phyloP scores from a whole-genome alignment of 2,113 vertebrate genomes.

The Eulemur macaco region DNA sequence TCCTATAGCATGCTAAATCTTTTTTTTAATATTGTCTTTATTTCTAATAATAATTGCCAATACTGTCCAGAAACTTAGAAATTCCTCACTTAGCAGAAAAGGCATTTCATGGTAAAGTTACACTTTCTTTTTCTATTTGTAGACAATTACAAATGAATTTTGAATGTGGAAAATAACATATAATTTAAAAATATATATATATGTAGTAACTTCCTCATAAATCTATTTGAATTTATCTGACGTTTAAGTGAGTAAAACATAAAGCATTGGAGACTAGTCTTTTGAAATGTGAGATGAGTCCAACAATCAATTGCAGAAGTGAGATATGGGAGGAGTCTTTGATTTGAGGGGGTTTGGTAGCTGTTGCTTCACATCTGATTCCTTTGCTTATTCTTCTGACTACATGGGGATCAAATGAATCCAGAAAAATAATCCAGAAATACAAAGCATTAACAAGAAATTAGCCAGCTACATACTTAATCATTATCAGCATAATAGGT shows the following conservation, averaged over 20 bases:
- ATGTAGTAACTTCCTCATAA: neutral
- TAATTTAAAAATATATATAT: neutral
- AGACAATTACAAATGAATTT: neutral
- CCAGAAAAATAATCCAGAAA: neutral
- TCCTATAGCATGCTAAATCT: neutral
- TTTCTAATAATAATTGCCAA: neutral
- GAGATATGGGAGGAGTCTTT: neutral
- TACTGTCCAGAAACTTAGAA: neutral
- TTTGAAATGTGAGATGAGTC: neutral
- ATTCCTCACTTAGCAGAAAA: neutral
- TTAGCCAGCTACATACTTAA: neutral
- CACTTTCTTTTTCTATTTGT: neutral
- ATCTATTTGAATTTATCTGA: neutral
- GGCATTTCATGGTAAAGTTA: neutral
- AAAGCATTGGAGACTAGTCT: neutral
- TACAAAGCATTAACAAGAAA: neutral
- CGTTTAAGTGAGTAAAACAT: neutral
- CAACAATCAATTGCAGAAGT: neutral
- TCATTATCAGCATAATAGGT: neutral
- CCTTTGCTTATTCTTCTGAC: neutral
- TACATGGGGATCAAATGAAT: neutral
- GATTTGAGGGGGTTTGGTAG: neutral
- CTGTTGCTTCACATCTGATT: neutral
- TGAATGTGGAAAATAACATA: neutral
- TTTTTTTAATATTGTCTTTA: neutral